Evolutionary conservation across 2,113 vertebrate species (phyloP), one percentile per base, ranked within the genome.

Genomic region (Eira barbara): DNA sequence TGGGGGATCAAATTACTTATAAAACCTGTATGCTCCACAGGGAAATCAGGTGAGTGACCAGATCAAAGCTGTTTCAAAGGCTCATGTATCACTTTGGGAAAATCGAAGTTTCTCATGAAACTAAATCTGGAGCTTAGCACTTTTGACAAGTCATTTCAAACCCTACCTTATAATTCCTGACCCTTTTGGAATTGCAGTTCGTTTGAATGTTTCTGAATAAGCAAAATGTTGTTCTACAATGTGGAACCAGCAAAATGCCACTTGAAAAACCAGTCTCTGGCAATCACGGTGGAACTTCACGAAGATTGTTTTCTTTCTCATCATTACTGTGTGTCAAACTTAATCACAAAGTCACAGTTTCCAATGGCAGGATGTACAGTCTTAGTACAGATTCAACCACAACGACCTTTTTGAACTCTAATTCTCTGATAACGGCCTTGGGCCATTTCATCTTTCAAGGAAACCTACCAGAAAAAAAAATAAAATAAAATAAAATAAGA

Each of bases 21-120:
- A 97, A 94, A 98, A 93, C 61, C 86, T 57, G 0, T 34, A 29
- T 73, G 84, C 31, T 85, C 94, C 78, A 63, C 11, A 49, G 88
- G 95, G 25, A 67, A 98, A 96, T 98, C 71, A 86, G 97, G 87
- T 71, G 95, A 92, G 94, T 97, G 95, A 97, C 89, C 42, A 94
- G 78, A 97, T 84, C 76, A 95, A 98, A 98, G 88, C 83, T 0
- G 89, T 97, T 98, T 98, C 98, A 98, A 98, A 98, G 96, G 29
- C 91, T 97, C 87, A 23, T 71, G 88, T 96, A 97, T 94, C 80
- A 79, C 95, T 98, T 94, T 78, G 52, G 96, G 93, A 97, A 97
- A 98, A 97, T 98, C 85, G 4, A 8, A 31, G 39, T 57, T 95
- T 91, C 86, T 98, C 34, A 0, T 27, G 89, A 92, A 92, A 97